Evolutionary conservation across 2,797 vertebrate genomes (phyloP).

Genomic region (Myiotriccus ornatus): DNA sequence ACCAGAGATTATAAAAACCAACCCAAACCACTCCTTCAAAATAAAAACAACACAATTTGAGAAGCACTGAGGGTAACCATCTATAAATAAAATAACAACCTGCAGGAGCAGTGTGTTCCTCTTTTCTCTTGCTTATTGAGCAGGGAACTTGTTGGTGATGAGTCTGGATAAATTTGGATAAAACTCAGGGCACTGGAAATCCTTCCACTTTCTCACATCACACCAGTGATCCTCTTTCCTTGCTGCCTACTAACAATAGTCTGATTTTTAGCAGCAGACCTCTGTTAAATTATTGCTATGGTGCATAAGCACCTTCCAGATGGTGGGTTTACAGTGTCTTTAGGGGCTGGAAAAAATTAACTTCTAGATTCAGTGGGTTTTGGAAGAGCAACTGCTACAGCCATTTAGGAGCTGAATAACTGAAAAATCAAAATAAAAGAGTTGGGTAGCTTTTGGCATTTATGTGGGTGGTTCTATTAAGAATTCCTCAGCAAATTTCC

Average conservation of each 20-base stretch:
- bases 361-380: background rate
- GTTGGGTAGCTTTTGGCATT: background rate
- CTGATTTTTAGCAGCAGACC: background rate
- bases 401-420: background rate
- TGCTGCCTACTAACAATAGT: background rate
- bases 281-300: background rate
- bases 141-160: background rate
- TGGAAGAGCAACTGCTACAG: background rate
- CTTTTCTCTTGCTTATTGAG: background rate
- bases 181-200: background rate
- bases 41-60: background rate
- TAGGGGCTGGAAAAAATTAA: background rate
- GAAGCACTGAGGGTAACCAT: background rate
- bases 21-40: rapidly evolving
- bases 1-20: background rate
- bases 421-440: background rate
- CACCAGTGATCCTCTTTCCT: background rate
- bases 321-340: background rate
- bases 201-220: background rate
- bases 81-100: background rate
- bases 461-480: background rate
- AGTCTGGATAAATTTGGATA: background rate
- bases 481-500: background rate
- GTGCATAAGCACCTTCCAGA: background rate
- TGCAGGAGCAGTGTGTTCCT: background rate